Evolutionary conservation across 2,888 invertebrate genomes (phyloP), one percentile per base, ranked within the genome.

Genomic region (Pseudoips prasinana): DNA sequence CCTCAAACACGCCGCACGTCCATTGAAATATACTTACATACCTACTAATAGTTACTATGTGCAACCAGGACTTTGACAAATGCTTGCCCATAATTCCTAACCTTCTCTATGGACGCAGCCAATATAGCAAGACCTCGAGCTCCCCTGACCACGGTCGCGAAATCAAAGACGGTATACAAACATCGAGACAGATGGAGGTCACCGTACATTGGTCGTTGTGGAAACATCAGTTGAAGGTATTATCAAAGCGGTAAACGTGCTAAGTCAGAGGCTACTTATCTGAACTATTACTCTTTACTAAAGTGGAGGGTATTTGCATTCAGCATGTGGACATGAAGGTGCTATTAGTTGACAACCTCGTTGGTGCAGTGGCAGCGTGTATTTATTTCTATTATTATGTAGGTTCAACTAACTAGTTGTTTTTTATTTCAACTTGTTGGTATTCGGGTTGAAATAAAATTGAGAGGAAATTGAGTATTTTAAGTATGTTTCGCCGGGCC

Each of bases 181-280:
- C 25, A 41, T 48, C 33, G 31, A 39, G 34, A 39, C 33, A 35
- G 49, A 45, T 47, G 46, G 11, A 35, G 76, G 29, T 64, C 76
- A 41, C 4, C 9, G 19, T 56, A 59, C 7, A 45, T 28, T 75
- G 70, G 78, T 34, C 48, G 47, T 46, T 34, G 55, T 36, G 28
- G 58, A 55, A 69, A 73, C 74, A 73, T 78, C 70, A 73, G 74
- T 73, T 68, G 53, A 57, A 59, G 63, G 64, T 63, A 76, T 74
- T 73, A 74, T 70, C 72, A 66, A 56, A 55, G 57, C 60, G 59
- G 71, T 64, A 71, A 80, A 80, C 75, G 77, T 80, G 78, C 76
- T 71, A 69, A 75, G 78, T 81, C 78, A 78, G 77, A 55, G 72
- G 75, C 73, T 78, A 79, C 76, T 78, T 78, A 71, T 75, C 73